Evolutionary conservation across 1,140 invertebrate species (phyloP), one percentile per base, ranked within the genome.

Genomic region (Hyphantria cunea): DNA sequence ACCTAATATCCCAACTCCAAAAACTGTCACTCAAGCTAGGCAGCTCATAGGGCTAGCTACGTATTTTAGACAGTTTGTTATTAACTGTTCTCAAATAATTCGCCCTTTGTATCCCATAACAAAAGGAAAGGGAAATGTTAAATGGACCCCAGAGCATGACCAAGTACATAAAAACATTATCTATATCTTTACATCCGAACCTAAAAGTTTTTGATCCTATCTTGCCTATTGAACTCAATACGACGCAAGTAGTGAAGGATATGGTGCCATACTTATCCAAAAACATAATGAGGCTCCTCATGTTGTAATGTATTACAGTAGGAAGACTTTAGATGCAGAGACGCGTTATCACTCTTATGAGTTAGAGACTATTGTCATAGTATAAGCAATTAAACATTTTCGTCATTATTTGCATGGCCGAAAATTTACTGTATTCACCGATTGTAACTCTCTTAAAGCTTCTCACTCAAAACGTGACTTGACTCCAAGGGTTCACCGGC

Each of bases 301-400:
- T 90, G 81, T 82, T 63, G 61, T 86, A 54, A 77, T 84, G 64
- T 76, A 73, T 61, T 79, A 72, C 80, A 86, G 74, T 80, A 91
- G 92, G 69, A 70, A 61, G 25, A 83, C 81, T 6, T 60, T 58
- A 6, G 64, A 79, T 10, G 56, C 71, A 6, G 79, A 90, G 64
- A 54, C 50, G 6, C 72, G 71, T 14, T 89, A 81, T 53, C 69
- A 70, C 7, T 84, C 76, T 13, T 89, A 82, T 60, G 80, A 88
- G 53, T 34, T 90, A 3, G 84, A 90, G 63, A 80, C 93, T 3
- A 51, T 81, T 10, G 80, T 76, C 0, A 75, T 93, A 68, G 87
- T 91, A 25, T 1, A 64, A 66, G 25, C 78, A 0, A 48, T 76
- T 3, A 62, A 76, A 58, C 66, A 80, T 60, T 84, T 80, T 47